Percentiles rank a stretch among this genome's conserved stretches.
Evolutionary conservation across 2,888 invertebrate genomes (phyloP).

Genomic region (Athalia cordata): DNA sequence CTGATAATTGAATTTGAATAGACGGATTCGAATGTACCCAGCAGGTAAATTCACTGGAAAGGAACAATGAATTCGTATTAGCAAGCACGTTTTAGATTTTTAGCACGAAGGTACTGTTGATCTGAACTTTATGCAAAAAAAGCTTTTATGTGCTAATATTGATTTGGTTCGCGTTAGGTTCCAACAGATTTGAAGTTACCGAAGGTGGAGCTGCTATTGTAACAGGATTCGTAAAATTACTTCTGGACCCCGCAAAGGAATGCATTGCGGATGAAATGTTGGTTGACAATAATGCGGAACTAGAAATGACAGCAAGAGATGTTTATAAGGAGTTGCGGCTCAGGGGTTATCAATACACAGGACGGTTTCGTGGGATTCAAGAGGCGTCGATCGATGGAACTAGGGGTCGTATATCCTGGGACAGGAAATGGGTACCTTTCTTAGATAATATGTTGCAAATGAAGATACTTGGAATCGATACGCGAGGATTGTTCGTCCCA

Average conservation of each 20-base stretch:
- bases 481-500: constrained; percentile 76
- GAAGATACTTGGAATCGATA: constrained; percentile 73
- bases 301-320: constrained; percentile 66
- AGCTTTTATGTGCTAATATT: no score
- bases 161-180: constrained; percentile 61
- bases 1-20: not conserved
- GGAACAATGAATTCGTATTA: no score
- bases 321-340: constrained; percentile 74
- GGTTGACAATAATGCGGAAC: constrained; percentile 53
- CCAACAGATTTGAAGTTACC: constrained; percentile 76
- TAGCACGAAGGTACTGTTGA: no score
- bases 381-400: constrained; percentile 72
- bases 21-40: not conserved
- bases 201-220: constrained; percentile 83
- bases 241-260: constrained; percentile 71
- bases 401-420: constrained; percentile 75
- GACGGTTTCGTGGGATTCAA: constrained; percentile 75
- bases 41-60: not conserved
- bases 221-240: constrained; percentile 80
- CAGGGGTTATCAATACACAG: constrained; percentile 76
- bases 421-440: constrained; percentile 81
- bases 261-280: constrained; percentile 61
- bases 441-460: constrained; percentile 83
- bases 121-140: no score
- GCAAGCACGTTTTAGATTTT: no score